Evolutionary conservation across 1,140 invertebrate species (phyloP).

Genomic region (Sesamia nonagrioides): DNA sequence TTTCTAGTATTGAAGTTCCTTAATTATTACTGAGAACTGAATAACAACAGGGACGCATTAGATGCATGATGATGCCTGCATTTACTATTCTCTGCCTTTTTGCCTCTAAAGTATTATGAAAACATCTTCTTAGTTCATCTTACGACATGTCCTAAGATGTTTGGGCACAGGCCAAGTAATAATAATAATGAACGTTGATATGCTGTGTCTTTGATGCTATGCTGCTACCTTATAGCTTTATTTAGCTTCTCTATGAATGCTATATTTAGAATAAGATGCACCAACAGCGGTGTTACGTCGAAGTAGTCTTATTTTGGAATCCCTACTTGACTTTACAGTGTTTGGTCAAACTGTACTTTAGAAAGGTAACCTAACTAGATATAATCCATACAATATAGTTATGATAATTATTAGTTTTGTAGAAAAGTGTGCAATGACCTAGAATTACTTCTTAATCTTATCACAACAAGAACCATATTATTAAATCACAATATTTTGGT

Average conservation of each 20-base stretch:
- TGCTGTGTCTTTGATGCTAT: not conserved
- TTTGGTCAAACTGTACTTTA: not conserved
- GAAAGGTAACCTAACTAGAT: not conserved
- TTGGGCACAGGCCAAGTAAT: constrained; percentile 48
- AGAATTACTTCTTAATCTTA: constrained; percentile 14
- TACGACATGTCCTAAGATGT: constrained; percentile 37
- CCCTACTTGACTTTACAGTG: not conserved
- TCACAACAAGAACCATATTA: not conserved
- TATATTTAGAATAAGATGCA: constrained; percentile 45
- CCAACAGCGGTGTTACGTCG: constrained; percentile 24
- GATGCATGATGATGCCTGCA: too few species aligned
- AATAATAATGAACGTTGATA: constrained; percentile 28
- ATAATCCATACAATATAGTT: not conserved
- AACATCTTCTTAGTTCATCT: constrained; percentile 29
- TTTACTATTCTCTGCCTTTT: not conserved
- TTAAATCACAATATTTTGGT: not conserved
- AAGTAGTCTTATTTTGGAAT: constrained; percentile 22
- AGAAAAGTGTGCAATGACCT: not conserved
- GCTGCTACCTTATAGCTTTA: constrained; percentile 22
- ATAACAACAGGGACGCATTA: not conserved
- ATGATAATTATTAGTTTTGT: not conserved
- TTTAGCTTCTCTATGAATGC: constrained; percentile 47
- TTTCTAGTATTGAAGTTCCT: constrained; percentile 11
- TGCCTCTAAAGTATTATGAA: not conserved
- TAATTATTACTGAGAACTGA: not conserved